These are phyloP conservation scores for Drosophila subsilvestris DNA, from an alignment of 2,888 invertebrate species.

Conservation along the genomic window DNA sequence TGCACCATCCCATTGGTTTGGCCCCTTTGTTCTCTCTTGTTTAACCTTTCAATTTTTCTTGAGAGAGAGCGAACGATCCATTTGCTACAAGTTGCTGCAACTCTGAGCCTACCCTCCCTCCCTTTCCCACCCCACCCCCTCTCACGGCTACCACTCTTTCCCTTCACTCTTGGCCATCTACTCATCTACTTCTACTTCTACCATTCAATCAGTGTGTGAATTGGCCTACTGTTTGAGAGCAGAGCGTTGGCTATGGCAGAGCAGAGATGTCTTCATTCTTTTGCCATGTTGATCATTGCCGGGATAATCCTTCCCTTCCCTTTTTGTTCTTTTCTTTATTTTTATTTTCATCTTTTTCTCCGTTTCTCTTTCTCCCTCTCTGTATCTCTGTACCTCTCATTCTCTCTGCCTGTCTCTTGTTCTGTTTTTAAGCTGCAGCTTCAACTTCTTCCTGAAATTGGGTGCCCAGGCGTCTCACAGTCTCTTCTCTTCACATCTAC, in stretches of 20 bases:
- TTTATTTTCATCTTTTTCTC: constrained; percentile 34
- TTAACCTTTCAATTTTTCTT: constrained; percentile 72
- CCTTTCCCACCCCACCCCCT: constrained; percentile 29
- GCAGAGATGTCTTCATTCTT: constrained; percentile 76
- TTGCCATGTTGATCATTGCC: constrained; percentile 78
- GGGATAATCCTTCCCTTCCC: constrained; percentile 77
- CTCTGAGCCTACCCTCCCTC: constrained; percentile 34
- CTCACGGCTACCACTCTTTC: constrained; percentile 35
- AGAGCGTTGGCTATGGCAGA: constrained; percentile 20
- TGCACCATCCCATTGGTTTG: constrained; percentile 11
- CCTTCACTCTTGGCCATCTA: constrained; percentile 4
- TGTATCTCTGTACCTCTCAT: constrained; percentile 3
- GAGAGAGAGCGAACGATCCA: constrained; percentile 32
- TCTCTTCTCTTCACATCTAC: constrained; percentile 23
- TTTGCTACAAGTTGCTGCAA: constrained; percentile 67
- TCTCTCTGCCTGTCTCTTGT: constrained; percentile 10
- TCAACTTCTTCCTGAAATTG: constrained; percentile 37
- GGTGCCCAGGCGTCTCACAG: constrained; percentile 35
- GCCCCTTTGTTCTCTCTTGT: constrained; percentile 56
- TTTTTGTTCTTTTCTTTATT: constrained; percentile 56
- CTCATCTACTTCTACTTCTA: constrained; percentile 9
- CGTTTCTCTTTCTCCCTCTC: constrained; percentile 10
- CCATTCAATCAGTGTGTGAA: constrained; percentile 50
- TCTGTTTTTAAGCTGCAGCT: constrained; percentile 28
- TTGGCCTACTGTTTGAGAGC: constrained; percentile 67